These are phyloP conservation scores for Smittia aterrima DNA, from an alignment of 2,888 invertebrate genomes.

Conservation along the genomic window DNA sequence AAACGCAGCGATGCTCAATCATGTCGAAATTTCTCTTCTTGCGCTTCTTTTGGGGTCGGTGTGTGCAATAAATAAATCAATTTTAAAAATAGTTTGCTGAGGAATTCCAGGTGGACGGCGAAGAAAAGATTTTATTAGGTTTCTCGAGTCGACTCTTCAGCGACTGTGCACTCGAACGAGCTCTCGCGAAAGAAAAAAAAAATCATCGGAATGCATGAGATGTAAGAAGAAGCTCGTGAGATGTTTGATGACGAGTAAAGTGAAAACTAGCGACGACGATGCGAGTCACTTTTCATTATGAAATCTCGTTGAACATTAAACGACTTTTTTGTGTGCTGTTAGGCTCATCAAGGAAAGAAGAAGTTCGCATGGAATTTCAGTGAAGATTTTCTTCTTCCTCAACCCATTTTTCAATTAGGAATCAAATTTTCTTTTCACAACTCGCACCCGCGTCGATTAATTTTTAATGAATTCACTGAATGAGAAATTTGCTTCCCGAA, in stretches of 20 bases:
- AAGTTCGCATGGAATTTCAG: background rate
- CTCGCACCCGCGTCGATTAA: background rate
- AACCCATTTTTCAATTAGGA: constrained; percentile 15
- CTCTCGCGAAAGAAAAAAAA: background rate
- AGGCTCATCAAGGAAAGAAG: background rate
- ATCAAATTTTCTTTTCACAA: background rate
- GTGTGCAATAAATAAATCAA: constrained; percentile 5
- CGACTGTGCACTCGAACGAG: background rate
- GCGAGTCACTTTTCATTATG: too few species aligned
- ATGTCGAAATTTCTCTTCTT: constrained; percentile 8
- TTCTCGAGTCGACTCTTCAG: background rate
- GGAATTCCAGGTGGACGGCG: constrained; percentile 18
- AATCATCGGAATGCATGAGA: background rate
- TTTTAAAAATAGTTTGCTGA: constrained; percentile 15
- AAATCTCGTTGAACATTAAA: background rate
- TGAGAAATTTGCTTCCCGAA: background rate
- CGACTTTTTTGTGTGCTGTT: background rate
- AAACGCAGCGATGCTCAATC: background rate
- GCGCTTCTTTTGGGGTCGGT: background rate
- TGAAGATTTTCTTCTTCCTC: background rate
- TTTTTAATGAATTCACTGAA: background rate
- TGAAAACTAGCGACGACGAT: background rate
- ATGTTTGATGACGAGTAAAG: background rate
- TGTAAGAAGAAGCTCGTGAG: background rate
- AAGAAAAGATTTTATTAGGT: constrained; percentile 2